Conservation (phyloP, 2,888 invertebrate species). For the Pinctada fucata region DNA sequence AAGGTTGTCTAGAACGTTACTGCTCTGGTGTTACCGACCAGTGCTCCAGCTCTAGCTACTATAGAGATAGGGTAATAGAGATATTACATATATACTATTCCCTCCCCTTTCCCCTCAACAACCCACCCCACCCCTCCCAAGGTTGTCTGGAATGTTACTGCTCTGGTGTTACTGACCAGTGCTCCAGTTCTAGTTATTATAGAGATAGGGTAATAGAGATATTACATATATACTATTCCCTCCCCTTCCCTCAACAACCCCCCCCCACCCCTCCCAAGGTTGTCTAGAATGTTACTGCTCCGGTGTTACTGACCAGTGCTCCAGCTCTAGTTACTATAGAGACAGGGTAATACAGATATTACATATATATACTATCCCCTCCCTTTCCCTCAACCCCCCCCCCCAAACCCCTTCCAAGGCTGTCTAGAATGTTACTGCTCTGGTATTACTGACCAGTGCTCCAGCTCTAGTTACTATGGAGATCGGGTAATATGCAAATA, state of each 20-base stretch:
- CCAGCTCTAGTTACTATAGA: conserved; percentile 79
- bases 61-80: conserved; percentile 57
- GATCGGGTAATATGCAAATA: no score
- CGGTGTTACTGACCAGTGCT: conserved; percentile 89
- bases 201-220: conserved; percentile 55
- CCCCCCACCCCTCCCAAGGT: conserved; percentile 87
- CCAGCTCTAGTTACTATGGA: conserved; percentile 79
- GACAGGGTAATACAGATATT: conserved; percentile 50
- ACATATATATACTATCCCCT: no score
- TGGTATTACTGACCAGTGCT: conserved; percentile 89
- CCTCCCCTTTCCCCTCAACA: no score
- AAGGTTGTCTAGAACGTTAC: conserved; percentile 92
- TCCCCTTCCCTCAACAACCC: no score
- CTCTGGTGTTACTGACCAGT: conserved; percentile 91
- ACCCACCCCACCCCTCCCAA: conserved; percentile 84
- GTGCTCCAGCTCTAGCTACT: conserved; percentile 83
- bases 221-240: no score
- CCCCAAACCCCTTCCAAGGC: conserved; percentile 80
- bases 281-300: conserved; percentile 95
- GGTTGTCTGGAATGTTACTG: conserved; percentile 95
- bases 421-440: conserved; percentile 95
- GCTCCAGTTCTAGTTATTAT: conserved; percentile 82
- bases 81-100: no score
- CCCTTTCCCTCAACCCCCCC: no score
- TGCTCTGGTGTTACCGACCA: conserved; percentile 93